phyloP scores from a whole-genome alignment of 2,113 vertebrate genomes.

The Otocyon megalotis region DNA sequence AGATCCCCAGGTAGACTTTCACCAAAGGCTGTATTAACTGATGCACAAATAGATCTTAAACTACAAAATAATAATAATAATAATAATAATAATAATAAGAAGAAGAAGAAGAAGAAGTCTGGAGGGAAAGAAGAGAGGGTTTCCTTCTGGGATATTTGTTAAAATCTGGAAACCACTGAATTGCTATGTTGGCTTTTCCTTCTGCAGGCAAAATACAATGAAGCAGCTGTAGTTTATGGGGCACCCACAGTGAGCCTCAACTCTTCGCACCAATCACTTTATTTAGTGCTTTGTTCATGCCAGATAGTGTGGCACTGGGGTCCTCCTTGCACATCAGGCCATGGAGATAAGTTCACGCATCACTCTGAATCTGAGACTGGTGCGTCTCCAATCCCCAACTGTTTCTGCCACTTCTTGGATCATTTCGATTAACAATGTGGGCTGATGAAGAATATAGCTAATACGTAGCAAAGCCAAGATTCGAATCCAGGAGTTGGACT shows the following conservation, averaged over 20 bases:
- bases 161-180: neutral
- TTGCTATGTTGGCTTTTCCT: neutral
- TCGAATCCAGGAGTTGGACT: neutral
- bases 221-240: neutral
- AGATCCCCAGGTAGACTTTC: neutral
- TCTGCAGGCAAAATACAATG: neutral
- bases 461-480: neutral
- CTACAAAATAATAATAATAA: neutral
- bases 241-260: too few species aligned
- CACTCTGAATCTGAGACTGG: neutral
- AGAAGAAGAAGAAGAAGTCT: neutral
- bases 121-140: neutral
- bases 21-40: neutral
- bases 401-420: neutral
- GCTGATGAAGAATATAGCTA: neutral
- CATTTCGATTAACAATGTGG: neutral
- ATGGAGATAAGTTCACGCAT: too few species aligned
- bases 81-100: too few species aligned
- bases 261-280: neutral
- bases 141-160: neutral
- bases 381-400: neutral
- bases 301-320: accelerated
- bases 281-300: neutral
- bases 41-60: neutral
- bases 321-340: accelerated